Percentiles rank a stretch among this genome's conserved stretches.
Conservation (phyloP, 2,113 vertebrate species). For the Phalacrocorax pelagicus region DNA sequence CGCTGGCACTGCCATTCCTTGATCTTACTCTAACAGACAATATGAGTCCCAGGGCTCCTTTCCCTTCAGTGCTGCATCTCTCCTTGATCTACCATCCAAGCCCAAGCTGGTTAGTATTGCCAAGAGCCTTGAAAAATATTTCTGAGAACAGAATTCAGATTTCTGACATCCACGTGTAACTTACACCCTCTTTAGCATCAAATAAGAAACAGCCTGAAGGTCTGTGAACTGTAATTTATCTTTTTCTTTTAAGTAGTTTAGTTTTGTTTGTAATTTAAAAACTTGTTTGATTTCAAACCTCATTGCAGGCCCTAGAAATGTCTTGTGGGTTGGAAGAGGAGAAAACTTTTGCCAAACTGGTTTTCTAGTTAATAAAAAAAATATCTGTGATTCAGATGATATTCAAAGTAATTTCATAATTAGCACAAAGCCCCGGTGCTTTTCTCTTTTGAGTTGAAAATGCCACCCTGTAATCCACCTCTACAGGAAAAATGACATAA, state of each 20-base stretch:
- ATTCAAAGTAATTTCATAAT: neutral
- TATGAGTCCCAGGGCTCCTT: neutral
- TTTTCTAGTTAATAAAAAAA: neutral
- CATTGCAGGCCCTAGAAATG: neutral
- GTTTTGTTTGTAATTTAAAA: neutral
- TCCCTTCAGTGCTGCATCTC: neutral
- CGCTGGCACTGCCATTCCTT: neutral
- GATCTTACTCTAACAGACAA: neutral
- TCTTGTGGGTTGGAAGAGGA: neutral
- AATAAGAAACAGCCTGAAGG: neutral
- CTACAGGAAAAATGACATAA: neutral
- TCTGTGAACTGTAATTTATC: neutral
- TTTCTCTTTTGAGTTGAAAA: neutral
- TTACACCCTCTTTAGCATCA: neutral
- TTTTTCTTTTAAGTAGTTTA: neutral
- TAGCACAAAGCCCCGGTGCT: neutral
- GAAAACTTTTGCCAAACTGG: neutral
- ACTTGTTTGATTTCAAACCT: neutral
- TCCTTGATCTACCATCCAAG: neutral
- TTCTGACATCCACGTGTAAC: neutral
- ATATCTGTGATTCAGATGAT: neutral
- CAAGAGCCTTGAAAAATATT: neutral
- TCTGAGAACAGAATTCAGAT: neutral
- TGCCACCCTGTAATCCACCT: accelerated
- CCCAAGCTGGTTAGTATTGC: neutral